phyloP scores from a whole-genome alignment of 2,888 invertebrate genomes.

The Tipula helvola region DNA sequence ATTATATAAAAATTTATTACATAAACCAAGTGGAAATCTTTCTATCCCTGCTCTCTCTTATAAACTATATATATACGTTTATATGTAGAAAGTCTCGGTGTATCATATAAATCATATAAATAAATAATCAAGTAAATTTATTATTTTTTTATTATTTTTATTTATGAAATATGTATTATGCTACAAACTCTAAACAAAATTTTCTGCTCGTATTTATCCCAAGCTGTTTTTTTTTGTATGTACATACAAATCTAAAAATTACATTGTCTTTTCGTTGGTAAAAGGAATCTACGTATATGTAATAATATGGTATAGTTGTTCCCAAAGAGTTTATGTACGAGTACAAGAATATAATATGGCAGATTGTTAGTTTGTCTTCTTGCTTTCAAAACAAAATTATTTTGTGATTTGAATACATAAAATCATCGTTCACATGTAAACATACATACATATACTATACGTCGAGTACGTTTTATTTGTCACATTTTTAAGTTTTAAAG shows the following conservation, averaged over 20 bases:
- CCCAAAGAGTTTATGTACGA: background rate
- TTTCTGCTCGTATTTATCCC: background rate
- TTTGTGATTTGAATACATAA: slow-evolving; percentile 4
- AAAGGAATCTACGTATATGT: background rate
- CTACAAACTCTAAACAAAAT: background rate
- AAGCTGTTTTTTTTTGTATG: background rate
- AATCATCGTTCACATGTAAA: background rate
- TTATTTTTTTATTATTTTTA: background rate
- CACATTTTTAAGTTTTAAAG: background rate
- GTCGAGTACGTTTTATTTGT: background rate
- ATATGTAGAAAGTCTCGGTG: background rate
- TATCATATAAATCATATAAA: slow-evolving; percentile 4
- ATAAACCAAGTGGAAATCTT: background rate
- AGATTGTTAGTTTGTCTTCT: background rate
- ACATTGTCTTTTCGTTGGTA: background rate
- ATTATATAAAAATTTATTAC: background rate
- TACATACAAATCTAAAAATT: background rate
- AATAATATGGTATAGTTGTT: background rate
- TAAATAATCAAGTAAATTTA: background rate
- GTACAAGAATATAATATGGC: background rate
- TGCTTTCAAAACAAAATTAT: background rate
- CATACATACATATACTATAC: background rate
- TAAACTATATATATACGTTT: too few relatives aligned
- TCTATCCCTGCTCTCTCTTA: background rate
- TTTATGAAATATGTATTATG: slow-evolving; percentile 4